Percentiles rank a stretch among this genome's conserved stretches.
phyloP scores from a whole-genome alignment of 2,113 vertebrate genomes.

The Cyprinodon variegatus region DNA sequence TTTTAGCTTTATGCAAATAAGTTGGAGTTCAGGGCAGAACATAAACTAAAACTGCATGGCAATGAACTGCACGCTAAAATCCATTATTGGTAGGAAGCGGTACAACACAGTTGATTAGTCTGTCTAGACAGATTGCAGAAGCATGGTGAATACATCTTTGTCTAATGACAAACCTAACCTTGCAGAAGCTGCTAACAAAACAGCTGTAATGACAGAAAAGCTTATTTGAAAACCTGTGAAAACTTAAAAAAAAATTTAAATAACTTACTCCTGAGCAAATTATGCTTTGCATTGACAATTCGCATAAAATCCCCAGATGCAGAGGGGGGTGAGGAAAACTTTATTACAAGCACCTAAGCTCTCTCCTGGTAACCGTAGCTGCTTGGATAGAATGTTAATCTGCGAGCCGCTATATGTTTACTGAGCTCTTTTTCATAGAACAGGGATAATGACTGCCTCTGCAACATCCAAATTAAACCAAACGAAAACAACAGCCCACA shows the following conservation, averaged over 20 bases:
- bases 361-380: background rate
- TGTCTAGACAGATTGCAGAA: slow-evolving; percentile 30
- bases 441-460: background rate
- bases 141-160: background rate
- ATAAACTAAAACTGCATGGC: slow-evolving; percentile 16
- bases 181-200: background rate
- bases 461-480: background rate
- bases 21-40: background rate
- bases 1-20: slow-evolving; percentile 19
- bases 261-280: background rate
- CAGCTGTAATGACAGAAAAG: background rate
- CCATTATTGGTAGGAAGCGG: slow-evolving; percentile 1
- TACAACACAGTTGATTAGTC: slow-evolving; percentile 26
- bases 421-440: background rate
- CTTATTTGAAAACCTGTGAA: background rate
- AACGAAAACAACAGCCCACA: background rate
- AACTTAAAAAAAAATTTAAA: background rate
- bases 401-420: background rate
- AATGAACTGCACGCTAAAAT: background rate
- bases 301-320: background rate
- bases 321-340: background rate
- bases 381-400: background rate
- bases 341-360: background rate
- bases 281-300: background rate
- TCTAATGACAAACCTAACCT: background rate